Evolutionary conservation across 1,140 invertebrate genomes (phyloP), one percentile per base, ranked within the genome.

Genomic region (Formica selysi): DNA sequence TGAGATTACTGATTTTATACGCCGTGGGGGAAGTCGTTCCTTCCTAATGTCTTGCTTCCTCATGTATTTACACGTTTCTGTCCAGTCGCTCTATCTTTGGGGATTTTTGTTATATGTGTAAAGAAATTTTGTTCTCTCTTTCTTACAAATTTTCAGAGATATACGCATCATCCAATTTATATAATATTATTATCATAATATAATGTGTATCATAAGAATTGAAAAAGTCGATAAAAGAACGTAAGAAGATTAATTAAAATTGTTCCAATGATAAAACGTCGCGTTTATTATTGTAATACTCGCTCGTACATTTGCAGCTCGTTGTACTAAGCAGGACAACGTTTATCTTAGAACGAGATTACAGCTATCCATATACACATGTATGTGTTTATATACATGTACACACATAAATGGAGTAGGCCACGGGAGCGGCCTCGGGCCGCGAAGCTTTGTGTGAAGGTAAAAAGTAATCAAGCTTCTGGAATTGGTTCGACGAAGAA

Each of bases 381-480:
- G 38, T 48, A 6, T 41, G 13, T 32, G 32, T 44, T 38, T 38
- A 68, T 16, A 16, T 38, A 54, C 13, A 5, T 1, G 54, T 7
- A 10, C 6, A 54, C 19, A 10, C 6, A 26, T 26, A 26, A 36
- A 26, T n/a, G 41, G 68, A 81, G 38, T 74, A 83, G 67, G 67
- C 57, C 68, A 83, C 79, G 38, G 57, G 61, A 62, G 48, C 61
- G 76, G 54, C 48, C 59, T 2, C 44, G 59, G 71, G 65, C 29
- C 73, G 74, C 54, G 83, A 70, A 80, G 84, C 64, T 85, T 89
- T 85, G 83, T 85, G 83, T 81, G 84, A 74, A 71, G 88, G 76
- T 89, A 76, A 91, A 59, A 89, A 91, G 85, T 92, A 92, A 92
- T 92, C 88, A 92, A 91, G 91, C 91, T 92, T 86, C 91, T 91